phyloP scores from a whole-genome alignment of 2,888 invertebrate genomes.

The Papilio demoleus region DNA sequence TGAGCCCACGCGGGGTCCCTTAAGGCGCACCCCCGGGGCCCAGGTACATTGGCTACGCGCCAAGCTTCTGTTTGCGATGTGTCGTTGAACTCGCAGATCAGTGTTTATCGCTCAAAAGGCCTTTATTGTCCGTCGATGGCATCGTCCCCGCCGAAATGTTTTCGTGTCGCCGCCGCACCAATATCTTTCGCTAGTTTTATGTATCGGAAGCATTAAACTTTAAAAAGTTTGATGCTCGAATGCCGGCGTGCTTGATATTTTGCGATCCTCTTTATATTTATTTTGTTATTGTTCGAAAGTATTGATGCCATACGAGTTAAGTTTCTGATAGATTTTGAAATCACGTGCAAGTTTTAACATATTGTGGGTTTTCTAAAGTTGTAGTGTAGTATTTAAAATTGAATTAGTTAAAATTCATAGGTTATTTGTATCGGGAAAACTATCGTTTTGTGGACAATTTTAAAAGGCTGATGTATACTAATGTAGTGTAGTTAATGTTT shows the following conservation, averaged over 20 bases:
- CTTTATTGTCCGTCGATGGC: constrained; percentile 81
- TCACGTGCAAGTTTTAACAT: not conserved
- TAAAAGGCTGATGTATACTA: too few relatives aligned
- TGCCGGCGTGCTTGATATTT: constrained; percentile 32
- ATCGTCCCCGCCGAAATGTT: constrained; percentile 69
- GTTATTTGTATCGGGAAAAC: not conserved
- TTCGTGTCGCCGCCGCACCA: constrained; percentile 76
- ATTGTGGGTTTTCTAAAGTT: not conserved
- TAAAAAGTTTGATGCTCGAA: constrained; percentile 73
- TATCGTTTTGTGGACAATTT: not conserved
- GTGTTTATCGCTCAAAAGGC: constrained; percentile 83
- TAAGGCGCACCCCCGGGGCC: constrained; percentile 44
- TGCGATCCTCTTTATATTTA: constrained; percentile 11
- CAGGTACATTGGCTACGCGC: constrained; percentile 79
- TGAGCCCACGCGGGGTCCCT: constrained; percentile 27
- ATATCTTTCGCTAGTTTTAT: constrained; percentile 81
- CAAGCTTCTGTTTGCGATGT: constrained; percentile 82
- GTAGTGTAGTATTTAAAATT: not conserved
- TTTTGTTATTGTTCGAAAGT: constrained; percentile 32
- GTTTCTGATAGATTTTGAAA: constrained; percentile 9
- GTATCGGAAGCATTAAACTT: constrained; percentile 81
- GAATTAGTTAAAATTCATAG: not conserved
- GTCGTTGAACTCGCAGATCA: constrained; percentile 81
- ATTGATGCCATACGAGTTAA: constrained; percentile 14
- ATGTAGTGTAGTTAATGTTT: too few relatives aligned